Conservation (phyloP, 2,113 vertebrate species). For the Symphodus melops region DNA sequence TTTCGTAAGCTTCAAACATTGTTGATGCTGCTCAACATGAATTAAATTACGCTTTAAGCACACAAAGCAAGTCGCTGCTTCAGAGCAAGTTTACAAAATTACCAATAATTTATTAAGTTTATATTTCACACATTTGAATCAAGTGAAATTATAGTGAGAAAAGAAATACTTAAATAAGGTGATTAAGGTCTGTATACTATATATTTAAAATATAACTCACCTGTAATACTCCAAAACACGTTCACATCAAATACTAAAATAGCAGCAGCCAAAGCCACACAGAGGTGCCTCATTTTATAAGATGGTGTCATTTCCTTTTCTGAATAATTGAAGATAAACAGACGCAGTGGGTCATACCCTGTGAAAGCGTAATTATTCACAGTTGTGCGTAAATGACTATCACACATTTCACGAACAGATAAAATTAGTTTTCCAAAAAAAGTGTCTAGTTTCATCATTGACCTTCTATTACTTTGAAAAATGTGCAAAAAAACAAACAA, state of each 20-base stretch:
- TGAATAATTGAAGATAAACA: conserved; percentile 59
- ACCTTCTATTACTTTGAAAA: conserved; percentile 11
- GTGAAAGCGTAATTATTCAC: conserved; percentile 45
- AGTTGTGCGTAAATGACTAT: conserved; percentile 55
- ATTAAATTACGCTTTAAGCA: neutral
- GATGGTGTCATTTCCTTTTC: conserved; percentile 51
- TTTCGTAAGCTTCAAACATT: neutral
- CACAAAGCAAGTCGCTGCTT: conserved; percentile 35
- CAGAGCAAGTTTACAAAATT: conserved; percentile 74
- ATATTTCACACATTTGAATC: conserved; percentile 75
- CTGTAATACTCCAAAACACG: conserved; percentile 57
- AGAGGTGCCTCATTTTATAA: conserved; percentile 60
- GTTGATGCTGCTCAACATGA: neutral
- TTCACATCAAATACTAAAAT: conserved; percentile 77
- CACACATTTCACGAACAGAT: conserved; percentile 39
- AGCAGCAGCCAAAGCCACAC: conserved; percentile 77
- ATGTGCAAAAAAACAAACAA: conserved; percentile 33
- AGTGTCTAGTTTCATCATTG: conserved; percentile 1
- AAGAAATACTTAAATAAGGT: conserved; percentile 59
- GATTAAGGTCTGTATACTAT: conserved; percentile 40
- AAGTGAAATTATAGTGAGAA: conserved; percentile 75
- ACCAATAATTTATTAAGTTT: conserved; percentile 81
- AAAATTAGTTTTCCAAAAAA: conserved; percentile 30
- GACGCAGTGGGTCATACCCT: conserved; percentile 32
- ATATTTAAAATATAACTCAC: conserved; percentile 48